These are phyloP conservation scores for Sipha maydis DNA, from an alignment of 2,888 invertebrate species.

Conservation along the genomic window DNA sequence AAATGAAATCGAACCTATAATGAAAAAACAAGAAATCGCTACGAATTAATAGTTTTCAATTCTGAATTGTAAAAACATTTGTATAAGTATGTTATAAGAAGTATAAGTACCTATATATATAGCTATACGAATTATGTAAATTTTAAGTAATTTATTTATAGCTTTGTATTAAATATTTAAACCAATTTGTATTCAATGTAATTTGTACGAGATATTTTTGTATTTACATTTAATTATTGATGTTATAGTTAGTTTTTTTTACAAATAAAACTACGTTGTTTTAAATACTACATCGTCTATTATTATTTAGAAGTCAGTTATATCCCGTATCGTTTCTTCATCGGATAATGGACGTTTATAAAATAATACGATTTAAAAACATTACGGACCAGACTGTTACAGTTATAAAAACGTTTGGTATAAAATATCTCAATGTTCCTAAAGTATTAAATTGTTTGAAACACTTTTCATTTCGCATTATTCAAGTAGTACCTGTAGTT, in stretches of 20 bases:
- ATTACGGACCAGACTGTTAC: not conserved
- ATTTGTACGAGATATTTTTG: not conserved
- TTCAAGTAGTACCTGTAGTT: too few relatives aligned
- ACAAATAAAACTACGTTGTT: not conserved
- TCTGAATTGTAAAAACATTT: not conserved
- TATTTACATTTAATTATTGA: not conserved
- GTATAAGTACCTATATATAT: not conserved
- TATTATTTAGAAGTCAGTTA: not conserved
- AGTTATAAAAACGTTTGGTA: not conserved
- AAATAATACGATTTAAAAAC: not conserved
- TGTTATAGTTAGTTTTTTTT: not conserved
- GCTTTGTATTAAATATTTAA: not conserved
- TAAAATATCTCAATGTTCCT: too few relatives aligned
- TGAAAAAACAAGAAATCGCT: slow-evolving; percentile 50
- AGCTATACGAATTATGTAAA: not conserved
- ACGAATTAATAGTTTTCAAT: slow-evolving; percentile 17
- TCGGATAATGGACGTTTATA: not conserved
- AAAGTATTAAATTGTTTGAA: too few relatives aligned
- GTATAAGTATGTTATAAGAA: too few relatives aligned
- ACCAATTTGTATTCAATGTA: not conserved
- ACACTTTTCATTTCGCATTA: too few relatives aligned
- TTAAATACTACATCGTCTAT: not conserved
- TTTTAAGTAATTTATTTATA: not conserved
- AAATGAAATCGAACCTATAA: slow-evolving; percentile 45
- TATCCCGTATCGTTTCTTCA: not conserved